Percentiles rank a stretch among this genome's conserved stretches.
Conservation (phyloP, 64 coral and sea anemone species). For the Stylophora pistillata region DNA sequence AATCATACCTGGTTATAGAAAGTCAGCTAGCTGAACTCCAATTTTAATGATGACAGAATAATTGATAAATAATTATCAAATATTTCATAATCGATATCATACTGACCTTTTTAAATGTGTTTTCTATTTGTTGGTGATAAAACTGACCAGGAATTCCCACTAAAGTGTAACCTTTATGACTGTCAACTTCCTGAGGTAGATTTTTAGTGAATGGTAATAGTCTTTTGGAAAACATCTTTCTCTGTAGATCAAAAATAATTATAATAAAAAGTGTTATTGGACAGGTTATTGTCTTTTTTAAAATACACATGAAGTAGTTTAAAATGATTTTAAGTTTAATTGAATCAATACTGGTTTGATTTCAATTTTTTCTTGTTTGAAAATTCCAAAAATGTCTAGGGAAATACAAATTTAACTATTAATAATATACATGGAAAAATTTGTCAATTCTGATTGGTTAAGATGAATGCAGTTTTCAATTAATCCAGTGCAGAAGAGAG, state of each 20-base stretch:
- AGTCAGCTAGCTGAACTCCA: too few species aligned
- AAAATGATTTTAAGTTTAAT: background rate
- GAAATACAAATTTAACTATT: too few species aligned
- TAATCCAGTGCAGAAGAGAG: too few species aligned
- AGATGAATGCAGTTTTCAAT: too few species aligned
- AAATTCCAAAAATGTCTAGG: too few species aligned
- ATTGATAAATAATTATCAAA: too few species aligned
- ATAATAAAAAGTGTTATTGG: background rate
- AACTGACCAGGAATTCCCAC: slow-evolving; percentile 71
- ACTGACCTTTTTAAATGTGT: slow-evolving; percentile 65
- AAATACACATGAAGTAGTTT: background rate
- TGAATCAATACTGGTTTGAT: too few species aligned
- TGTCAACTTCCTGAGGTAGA: background rate
- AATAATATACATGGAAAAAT: too few species aligned
- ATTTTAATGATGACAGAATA: too few species aligned
- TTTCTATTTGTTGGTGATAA: slow-evolving; percentile 60
- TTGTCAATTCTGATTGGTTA: too few species aligned
- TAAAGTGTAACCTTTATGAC: slow-evolving; percentile 40
- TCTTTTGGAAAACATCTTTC: slow-evolving; percentile 55
- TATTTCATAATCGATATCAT: background rate
- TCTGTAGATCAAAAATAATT: slow-evolving; percentile 22
- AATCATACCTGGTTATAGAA: too few species aligned
- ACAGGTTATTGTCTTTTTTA: background rate
- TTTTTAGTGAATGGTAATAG: slow-evolving; percentile 23
- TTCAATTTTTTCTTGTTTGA: too few species aligned